phyloP scores from a whole-genome alignment of 2,113 vertebrate species.

The Cynoglossus semilaevis region DNA sequence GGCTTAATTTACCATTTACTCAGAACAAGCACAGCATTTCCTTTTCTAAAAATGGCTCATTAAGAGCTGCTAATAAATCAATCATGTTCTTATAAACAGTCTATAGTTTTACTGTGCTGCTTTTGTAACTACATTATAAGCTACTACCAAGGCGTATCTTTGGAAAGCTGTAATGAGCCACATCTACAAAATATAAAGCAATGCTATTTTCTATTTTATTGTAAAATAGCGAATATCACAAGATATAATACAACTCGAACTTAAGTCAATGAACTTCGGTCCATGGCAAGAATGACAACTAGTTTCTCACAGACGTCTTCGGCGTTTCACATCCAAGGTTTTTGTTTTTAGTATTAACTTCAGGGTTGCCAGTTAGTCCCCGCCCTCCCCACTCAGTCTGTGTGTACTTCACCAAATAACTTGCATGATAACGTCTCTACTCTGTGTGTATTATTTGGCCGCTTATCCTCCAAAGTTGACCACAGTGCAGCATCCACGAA shows the following conservation, averaged over 20 bases:
- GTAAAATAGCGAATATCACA: neutral
- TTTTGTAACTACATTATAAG: no score
- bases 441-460: constrained; percentile 55
- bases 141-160: no score
- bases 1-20: no score
- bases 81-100: no score
- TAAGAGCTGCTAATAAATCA: no score
- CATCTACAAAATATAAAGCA: no score
- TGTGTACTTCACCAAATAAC: constrained; percentile 70
- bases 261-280: neutral
- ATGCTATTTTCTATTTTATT: neutral
- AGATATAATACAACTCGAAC: neutral
- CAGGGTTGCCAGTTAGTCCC: constrained; percentile 63
- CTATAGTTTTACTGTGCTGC: no score
- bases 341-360: constrained; percentile 21
- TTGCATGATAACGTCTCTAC: constrained; percentile 68
- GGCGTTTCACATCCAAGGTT: neutral
- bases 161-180: no score
- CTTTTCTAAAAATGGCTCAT: no score
- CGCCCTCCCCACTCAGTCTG: constrained; percentile 60
- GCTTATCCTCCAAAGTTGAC: constrained; percentile 24
- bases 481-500: neutral
- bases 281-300: neutral
- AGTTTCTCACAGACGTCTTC: no score
- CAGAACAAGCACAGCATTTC: no score